Evolutionary conservation across 2,113 vertebrate genomes (phyloP), one percentile per base, ranked within the genome.

Genomic region (Tamias sibiricus): DNA sequence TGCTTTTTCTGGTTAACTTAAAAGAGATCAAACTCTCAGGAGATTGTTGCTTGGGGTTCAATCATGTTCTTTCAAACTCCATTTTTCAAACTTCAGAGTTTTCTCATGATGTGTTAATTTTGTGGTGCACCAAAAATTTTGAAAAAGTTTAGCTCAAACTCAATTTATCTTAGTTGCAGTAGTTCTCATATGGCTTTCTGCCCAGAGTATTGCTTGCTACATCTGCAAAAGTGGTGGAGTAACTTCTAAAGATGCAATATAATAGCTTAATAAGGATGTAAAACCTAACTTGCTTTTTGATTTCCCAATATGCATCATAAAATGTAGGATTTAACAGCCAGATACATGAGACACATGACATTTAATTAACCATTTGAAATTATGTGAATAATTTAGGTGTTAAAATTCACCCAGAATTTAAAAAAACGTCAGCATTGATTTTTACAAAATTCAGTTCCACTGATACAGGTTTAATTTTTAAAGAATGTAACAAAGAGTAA

Each of bases 81-180:
- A 97, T 86, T 90, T 97, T 97, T 95, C 85, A 96, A 96, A 96
- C 66, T 96, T 96, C 79, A 95, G 96, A 90, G 84, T 84, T 80
- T 92, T 68, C 72, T 49, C 75, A 95, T 86, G 75, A 97, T 92
- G 95, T 89, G 97, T 74, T 93, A 96, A 75, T 96, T 96, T 96
- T 96, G 95, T 94, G 87, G 96, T 91, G 88, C 75, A 62, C 80
- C 85, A 96, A 89, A 71, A 95, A 71, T 82, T 96, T 97, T 97
- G 68, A 97, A 96, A 97, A 98, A 83, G 37, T 77, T 95, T 94
- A 69, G 85, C 72, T 95, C 93, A 98, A 98, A 97, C 85, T 93
- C 96, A 96, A 84, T 98, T 97, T 90, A 95, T 93, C 72, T 97
- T 97, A 72, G 95, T 92, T 93, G 94, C 37, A 96, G 72, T 47